A percentile compares a stretch with the other conserved stretches of the same genome.
Conservation (phyloP, 1,140 invertebrate species). For the Chlorops oryzae region DNA sequence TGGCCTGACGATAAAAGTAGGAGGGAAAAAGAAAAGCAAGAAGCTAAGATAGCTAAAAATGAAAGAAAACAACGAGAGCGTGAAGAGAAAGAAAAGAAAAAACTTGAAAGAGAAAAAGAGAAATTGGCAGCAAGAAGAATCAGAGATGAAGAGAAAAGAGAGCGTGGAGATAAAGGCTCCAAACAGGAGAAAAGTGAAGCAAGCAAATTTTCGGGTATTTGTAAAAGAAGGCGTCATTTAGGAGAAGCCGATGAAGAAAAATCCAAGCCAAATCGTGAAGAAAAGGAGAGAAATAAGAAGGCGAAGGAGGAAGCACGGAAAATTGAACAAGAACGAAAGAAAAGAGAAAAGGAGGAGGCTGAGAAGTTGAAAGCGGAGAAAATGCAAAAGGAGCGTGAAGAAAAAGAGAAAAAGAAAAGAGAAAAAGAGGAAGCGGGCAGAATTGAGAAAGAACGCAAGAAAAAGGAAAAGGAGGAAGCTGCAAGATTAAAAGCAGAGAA, state of each 20-base stretch:
- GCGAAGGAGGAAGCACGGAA: too few species aligned
- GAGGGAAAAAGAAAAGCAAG: background rate
- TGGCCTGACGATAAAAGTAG: constrained; percentile 4
- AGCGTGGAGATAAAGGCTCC: too few species aligned
- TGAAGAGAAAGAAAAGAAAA: background rate
- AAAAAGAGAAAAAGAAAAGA: background rate
- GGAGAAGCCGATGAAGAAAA: too few species aligned
- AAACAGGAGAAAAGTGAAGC: too few species aligned
- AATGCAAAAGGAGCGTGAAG: background rate
- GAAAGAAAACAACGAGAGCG: background rate
- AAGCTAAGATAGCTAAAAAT: background rate
- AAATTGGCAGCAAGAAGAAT: too few species aligned
- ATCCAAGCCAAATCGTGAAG: too few species aligned
- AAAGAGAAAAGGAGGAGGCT: background rate
- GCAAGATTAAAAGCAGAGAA: background rate
- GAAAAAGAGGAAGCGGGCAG: background rate
- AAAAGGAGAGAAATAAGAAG: too few species aligned
- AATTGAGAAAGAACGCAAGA: background rate
- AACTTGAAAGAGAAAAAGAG: too few species aligned
- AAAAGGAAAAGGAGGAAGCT: background rate
- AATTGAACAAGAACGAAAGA: background rate
- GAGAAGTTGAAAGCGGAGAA: background rate
- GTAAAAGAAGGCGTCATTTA: too few species aligned
- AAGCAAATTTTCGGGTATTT: too few species aligned
- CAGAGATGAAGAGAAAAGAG: too few species aligned